Base-by-base conservation (phyloP, 2,113 vertebrate genomes). In the Gila orcuttii region DNA sequence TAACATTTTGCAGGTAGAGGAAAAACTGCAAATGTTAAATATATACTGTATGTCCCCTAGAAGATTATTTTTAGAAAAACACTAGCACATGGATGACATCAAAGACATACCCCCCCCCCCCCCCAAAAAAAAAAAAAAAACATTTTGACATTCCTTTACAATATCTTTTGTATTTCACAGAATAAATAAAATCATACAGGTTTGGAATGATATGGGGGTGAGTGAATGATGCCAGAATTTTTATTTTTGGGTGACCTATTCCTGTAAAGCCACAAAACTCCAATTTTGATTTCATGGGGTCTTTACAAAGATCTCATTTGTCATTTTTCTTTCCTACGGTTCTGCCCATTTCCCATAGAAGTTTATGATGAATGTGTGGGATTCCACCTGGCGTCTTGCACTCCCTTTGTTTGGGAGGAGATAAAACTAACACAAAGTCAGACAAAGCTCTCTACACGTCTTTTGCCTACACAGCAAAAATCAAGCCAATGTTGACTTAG, bases 401-500 rank as follows among this genome's bases (percentile, higher is more conserved):
- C 78, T 80, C 79, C 39, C 13, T 69, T 33, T 82, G 80, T 82
- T 82, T 55, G 80, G 64, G 80, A 82, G 80, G 80, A 82, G 80
- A 82, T 55, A 69, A 82, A 82, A 82, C 78, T 36, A 82, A 82
- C 80, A 82, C 62, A 50, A 47, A 45, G 19, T 50, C 79, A 81
- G 79, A 68, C 39, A 31, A 50, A 68, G 66, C 50, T 15, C 31
- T 78, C 28, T 50, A 11, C 23, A 31, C 9, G 17, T 66, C 79
- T 47, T 81, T 25, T 64, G 79, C 79, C 36, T 64, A 80, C 59
- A 47, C 79, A 62, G 79, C 79, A 47, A 25, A 66, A 50, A 42
- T 36, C 55, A 31, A 23, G 45, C 19, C 80, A 13, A 28, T 69
- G 64, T 69, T 82, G 79, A 31, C 79, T 80, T 31, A 28, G 39